Conservation (phyloP, 1,140 invertebrate species). For the Pseudobourletiella spinata region DNA sequence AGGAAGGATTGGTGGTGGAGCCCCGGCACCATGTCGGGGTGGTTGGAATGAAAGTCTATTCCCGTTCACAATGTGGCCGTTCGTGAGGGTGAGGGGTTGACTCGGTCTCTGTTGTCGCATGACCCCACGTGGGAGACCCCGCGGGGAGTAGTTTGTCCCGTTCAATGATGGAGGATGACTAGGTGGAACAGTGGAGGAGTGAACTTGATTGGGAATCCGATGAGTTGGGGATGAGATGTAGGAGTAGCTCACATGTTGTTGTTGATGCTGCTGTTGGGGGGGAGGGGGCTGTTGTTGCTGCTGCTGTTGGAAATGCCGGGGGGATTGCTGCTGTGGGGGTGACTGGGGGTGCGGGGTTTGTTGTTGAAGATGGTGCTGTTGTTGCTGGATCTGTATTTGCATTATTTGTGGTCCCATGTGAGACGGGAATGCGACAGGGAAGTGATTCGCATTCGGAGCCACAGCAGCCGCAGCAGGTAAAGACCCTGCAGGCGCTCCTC, state of each 20-base stretch:
- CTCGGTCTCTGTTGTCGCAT: background rate
- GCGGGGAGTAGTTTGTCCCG: slow-evolving; percentile 15
- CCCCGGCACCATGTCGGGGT: background rate
- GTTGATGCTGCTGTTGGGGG: slow-evolving; percentile 14
- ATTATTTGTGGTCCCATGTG: slow-evolving; percentile 17
- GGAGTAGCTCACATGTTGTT: slow-evolving; percentile 9
- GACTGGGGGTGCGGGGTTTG: background rate
- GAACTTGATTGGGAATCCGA: background rate
- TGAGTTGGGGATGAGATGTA: slow-evolving; percentile 9
- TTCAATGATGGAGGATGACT: slow-evolving; percentile 26
- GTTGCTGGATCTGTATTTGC: slow-evolving; percentile 28
- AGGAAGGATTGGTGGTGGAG: background rate
- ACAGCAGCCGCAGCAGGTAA: background rate
- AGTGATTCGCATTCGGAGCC: slow-evolving; percentile 25
- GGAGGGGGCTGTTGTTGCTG: slow-evolving; percentile 7
- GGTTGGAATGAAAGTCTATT: slow-evolving; percentile 17
- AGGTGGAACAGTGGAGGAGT: slow-evolving; percentile 18
- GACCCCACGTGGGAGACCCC: background rate
- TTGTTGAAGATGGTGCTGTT: slow-evolving; percentile 16
- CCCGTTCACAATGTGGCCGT: slow-evolving; percentile 20
- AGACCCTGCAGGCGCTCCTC: no score
- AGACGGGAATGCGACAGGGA: slow-evolving; percentile 21
- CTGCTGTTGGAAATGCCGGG: slow-evolving; percentile 12
- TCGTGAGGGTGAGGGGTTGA: slow-evolving; percentile 2
- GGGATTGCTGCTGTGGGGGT: slow-evolving; percentile 10